Evolutionary conservation across 2,113 vertebrate species (phyloP), one percentile per base, ranked within the genome.

Genomic region (Sander vitreus): DNA sequence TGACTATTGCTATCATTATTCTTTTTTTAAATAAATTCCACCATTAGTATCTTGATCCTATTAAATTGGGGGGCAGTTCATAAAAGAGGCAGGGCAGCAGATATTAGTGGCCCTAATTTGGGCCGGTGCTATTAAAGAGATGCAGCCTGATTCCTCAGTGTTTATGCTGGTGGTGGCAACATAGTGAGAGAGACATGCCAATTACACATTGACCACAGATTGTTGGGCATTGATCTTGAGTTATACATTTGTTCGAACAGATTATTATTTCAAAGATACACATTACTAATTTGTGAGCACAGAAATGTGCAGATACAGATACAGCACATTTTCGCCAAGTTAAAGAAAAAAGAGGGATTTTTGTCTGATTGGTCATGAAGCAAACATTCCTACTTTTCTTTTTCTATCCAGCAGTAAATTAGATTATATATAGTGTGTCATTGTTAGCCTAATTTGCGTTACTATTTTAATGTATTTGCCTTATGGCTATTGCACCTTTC

Each of bases 251-350:
- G 23, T 16, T 59, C 21, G 14, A 51, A 78, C 23, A 18, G 16
- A 47, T 73, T 65, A 65, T 62, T 19, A 81, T 73, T 78, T 69
- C 19, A 73, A 25, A 59, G n/a, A 53, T 53, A 78, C 12, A 64
- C 57, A 74, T 69, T 0, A 62, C 10, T 70, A 10, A 50, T 70
- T 6, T 54, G 47, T 47, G 33, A 75, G 25, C 36, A 43, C 5
- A 55, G 4, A 23, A n/a, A 54, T 4, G n/a, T 13, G 53, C 21
- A 54, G 9, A 11, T 16, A 15, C 25, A 30, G 57, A 59, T 8
- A 59, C 25, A 30, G 25, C 7, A 59, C 27, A 30, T 59, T 21
- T n/a, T 8, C 16, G 27, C 12, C 6, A 12, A 11, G 6, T 16
- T 65, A 43, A 51, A 70, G 50, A 19, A 39, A 58, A 53, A 76